These are phyloP conservation scores for Mirza zaza DNA, from an alignment of 2,113 vertebrate species.

Conservation along the genomic window DNA sequence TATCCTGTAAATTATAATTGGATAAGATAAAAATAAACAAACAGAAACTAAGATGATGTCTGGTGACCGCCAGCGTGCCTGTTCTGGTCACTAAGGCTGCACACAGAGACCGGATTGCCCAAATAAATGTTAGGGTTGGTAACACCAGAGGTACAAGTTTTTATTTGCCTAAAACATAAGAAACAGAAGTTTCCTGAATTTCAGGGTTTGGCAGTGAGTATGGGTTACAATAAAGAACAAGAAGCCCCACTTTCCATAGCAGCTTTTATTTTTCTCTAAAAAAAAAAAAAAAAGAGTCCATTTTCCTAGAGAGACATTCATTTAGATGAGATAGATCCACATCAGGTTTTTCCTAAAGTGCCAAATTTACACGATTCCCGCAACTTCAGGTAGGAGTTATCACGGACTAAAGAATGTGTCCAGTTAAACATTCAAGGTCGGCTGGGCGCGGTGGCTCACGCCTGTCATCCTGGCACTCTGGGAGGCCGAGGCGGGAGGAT, in stretches of 20 bases:
- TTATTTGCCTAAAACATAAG: constrained; percentile 34
- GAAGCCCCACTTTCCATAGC: background rate
- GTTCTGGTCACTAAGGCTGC: background rate
- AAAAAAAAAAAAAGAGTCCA: background rate
- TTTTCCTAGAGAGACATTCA: background rate
- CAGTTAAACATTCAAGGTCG: too few relatives aligned
- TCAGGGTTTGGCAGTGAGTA: constrained; percentile 37
- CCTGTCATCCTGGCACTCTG: too few relatives aligned
- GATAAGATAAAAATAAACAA: background rate
- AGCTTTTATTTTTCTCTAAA: constrained; percentile 71
- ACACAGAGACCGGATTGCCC: background rate
- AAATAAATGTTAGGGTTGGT: background rate
- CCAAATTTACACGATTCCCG: too few relatives aligned
- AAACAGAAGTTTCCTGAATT: background rate
- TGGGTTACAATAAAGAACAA: constrained; percentile 14
- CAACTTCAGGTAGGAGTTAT: too few relatives aligned
- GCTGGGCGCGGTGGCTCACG: too few relatives aligned
- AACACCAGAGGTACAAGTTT: background rate
- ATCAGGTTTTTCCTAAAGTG: background rate
- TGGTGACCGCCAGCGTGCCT: background rate
- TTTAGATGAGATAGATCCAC: background rate
- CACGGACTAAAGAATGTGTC: too few relatives aligned
- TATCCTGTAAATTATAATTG: background rate
- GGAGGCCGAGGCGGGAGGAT: too few relatives aligned
- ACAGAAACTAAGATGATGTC: background rate